Conservation (phyloP, 2,113 vertebrate species). For the Tachysurus fulvidraco region DNA sequence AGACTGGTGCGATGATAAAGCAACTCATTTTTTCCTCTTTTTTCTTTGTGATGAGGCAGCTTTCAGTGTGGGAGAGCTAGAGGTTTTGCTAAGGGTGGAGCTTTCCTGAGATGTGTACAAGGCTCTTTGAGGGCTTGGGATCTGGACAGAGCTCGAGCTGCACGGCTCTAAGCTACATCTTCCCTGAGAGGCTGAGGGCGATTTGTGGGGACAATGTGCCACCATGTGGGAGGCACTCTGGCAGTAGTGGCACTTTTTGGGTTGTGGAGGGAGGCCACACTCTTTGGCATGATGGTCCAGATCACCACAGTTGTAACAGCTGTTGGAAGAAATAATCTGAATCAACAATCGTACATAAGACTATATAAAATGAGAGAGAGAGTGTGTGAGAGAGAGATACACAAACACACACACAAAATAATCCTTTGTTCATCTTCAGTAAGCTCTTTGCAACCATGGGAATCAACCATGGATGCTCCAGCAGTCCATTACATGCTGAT, state of each 20-base stretch:
- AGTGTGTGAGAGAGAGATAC: neutral
- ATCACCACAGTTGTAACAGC: constrained; percentile 98
- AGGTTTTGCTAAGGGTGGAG: constrained; percentile 71
- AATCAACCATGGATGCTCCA: neutral
- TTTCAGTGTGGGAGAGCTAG: constrained; percentile 74
- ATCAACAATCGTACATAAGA: neutral
- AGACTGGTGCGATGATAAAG: neutral
- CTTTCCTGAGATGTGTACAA: constrained; percentile 76
- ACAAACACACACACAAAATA: neutral
- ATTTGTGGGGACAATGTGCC: constrained; percentile 88
- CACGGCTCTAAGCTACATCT: constrained; percentile 75
- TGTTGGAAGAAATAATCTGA: constrained; percentile 54
- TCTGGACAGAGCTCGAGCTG: constrained; percentile 69
- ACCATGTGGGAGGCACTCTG: constrained; percentile 96
- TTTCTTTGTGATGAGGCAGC: constrained; percentile 83
- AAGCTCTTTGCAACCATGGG: neutral
- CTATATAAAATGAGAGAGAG: neutral
- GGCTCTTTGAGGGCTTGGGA: constrained; percentile 66
- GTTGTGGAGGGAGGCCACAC: constrained; percentile 94
- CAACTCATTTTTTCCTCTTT: constrained; percentile 79
- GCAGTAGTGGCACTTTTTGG: constrained; percentile 98
- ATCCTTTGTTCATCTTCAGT: neutral
- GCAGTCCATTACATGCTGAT: neutral
- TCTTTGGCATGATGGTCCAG: constrained; percentile 98
- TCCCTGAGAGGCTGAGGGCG: constrained; percentile 84